Conservation (phyloP, 2,888 invertebrate species). For the Plebejus melissa region DNA sequence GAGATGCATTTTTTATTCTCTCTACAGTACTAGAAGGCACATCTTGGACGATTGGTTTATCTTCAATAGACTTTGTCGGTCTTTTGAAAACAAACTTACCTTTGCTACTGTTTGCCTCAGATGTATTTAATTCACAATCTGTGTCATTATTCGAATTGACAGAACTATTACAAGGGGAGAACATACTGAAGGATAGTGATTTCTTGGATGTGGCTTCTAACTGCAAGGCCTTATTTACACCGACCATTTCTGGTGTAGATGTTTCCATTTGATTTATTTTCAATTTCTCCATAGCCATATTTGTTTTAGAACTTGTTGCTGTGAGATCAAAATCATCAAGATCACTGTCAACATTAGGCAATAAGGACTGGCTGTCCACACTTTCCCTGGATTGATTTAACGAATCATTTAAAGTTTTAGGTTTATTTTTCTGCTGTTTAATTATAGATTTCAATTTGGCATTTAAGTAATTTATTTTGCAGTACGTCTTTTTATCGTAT, state of each 20-base stretch:
- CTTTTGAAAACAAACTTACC: slow-evolving; percentile 69
- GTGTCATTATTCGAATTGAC: slow-evolving; percentile 46
- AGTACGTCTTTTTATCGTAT: slow-evolving; percentile 76
- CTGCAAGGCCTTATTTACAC: slow-evolving; percentile 47
- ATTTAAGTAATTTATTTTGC: slow-evolving; percentile 77
- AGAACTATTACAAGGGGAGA: slow-evolving; percentile 48
- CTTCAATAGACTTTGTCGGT: slow-evolving; percentile 54
- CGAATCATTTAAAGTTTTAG: slow-evolving; percentile 30
- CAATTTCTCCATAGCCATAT: slow-evolving; percentile 27
- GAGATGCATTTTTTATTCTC: slow-evolving; percentile 56
- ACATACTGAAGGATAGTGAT: slow-evolving; percentile 52
- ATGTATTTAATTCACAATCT: slow-evolving; percentile 43
- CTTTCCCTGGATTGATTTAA: slow-evolving; percentile 25
- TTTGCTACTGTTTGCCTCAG: slow-evolving; percentile 52
- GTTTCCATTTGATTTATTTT: slow-evolving; percentile 41
- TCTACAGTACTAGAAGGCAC: slow-evolving; percentile 60
- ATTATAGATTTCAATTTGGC: slow-evolving; percentile 74
- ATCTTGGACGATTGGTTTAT: slow-evolving; percentile 46
- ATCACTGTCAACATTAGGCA: slow-evolving; percentile 45
- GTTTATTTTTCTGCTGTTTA: slow-evolving; percentile 50
- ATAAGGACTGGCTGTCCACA: slow-evolving; percentile 43
- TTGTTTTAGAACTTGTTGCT: slow-evolving; percentile 33
- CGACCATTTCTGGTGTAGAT: slow-evolving; percentile 54
- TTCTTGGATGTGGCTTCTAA: slow-evolving; percentile 50
- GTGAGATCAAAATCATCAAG: slow-evolving; percentile 51